Base-by-base conservation (phyloP, 2,797 vertebrate genomes). In the Chromobotia macracanthus region DNA sequence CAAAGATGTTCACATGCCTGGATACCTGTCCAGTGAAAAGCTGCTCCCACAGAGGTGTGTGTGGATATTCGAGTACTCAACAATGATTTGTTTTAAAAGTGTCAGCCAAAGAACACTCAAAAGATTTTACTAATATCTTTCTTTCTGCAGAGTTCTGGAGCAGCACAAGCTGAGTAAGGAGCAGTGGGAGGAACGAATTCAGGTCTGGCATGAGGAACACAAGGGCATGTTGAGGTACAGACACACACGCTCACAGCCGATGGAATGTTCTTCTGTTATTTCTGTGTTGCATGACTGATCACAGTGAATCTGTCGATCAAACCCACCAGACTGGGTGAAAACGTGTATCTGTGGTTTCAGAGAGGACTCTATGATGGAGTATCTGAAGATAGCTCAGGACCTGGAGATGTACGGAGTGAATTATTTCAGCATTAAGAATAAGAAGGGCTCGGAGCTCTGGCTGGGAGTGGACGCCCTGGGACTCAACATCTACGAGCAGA, bases 351-450 rank as follows among this genome's bases (percentile, higher is more conserved):
- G 18, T 31, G 31, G 31, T 79, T 65, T 80, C 91, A 99, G 97
- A 88, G 97, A 99, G 91, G 97, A 99, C 84, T 95, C 97, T 77
- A 96, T 99, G 90, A 95, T 99, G 94, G 97, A 99, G 86, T 98
- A 99, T 83, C 93, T 99, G 90, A 99, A 99, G 91, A 99, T 99
- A 70, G 95, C 97, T 71, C 97, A 99, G 85, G 97, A 99, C 85
- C 92, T 99, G 76, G 97, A 99, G 90, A 99, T 99, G 97, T 99
- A 98, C 0, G 97, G 97, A 46, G 97, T 99, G 83, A 99, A 99
- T 90, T 99, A 99, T 90, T 99, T 99, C 91, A 97, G 77, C 89
- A 99, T 99, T 90, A 99, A 98, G 90, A 99, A 99, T 82, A 98
- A 99, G 90, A 99, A 99, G 83, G 97, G 97, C 66, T 97, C 97